Base-by-base conservation (phyloP, 1,140 invertebrate species). In the Cataglyphis hispanica region DNA sequence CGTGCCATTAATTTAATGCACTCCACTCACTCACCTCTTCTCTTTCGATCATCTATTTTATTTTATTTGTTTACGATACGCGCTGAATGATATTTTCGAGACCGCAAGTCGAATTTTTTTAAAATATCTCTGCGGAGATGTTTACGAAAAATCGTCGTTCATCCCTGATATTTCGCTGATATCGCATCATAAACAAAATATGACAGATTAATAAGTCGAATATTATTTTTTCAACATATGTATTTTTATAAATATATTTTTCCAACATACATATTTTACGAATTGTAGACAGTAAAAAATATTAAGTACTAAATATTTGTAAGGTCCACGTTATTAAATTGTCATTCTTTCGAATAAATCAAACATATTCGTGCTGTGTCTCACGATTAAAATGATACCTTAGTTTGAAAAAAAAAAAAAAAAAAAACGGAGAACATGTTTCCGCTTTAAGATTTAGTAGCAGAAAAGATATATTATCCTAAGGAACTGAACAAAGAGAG, bases 71-170 rank as follows among this genome's bases (percentile, higher is more conserved):
- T 81, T 60, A 43, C 67, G 16, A 13, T 2, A n/a, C n/a, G 67
- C 2, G 37, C 2, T 13, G 34, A 40, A 22, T 60, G 6, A 72
- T 31, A 81, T 74, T 72, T 60, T 46, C 40, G 4, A 34, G 22
- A 27, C 25, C 27, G 67, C 53, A 46, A 7, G 19, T 60, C 13
- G 16, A 53, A 74, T 72, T 83, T 83, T 72, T 43, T 8, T 8
- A 61, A 83, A 83, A 83, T 69, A 66, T 37, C 22, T 27, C 37
- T 4, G 46, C 46, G 46, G 11, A 60, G 31, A 43, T 83, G 56
- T 83, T 83, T 83, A 46, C 25, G 61, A 83, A 46, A 81, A 83
- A 74, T 74, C 66, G 50, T 56, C 64, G 43, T 34, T 16, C 19
- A 27, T 34, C 19, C 53, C 19, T 56, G 78, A 74, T 74, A 70